Evolutionary conservation across 2,797 vertebrate species (phyloP), one percentile per base, ranked within the genome.

Genomic region (Onychomys arenicola): DNA sequence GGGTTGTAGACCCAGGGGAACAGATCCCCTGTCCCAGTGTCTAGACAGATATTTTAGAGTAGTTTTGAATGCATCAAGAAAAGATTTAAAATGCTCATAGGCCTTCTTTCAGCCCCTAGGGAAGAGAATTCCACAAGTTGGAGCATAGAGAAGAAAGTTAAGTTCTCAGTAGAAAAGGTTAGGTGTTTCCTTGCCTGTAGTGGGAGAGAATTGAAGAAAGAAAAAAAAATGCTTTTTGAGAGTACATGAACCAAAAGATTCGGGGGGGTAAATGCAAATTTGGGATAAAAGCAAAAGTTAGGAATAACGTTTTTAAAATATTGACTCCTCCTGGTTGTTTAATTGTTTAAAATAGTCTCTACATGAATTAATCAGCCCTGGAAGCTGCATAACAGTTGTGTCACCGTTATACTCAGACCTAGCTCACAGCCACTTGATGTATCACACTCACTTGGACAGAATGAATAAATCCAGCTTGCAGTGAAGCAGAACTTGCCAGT

Each of bases 391-490:
- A 95, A 40, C 73, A 73, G 55, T 71, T 91, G 73, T 73, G 73
- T 92, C 23, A 76, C 83, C 94, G 88, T 40, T 96, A 63, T 97
- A 84, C 90, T 89, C 95, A 89, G 91, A 96, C 65, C 89, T 69
- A 86, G 89, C 40, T 96, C 71, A 88, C 73, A 96, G 87, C 40
- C 92, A 69, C 67, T 94, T 97, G 94, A 96, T 96, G 46, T 69
- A 71, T 96, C 75, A 95, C 91, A 46, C 84, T 84, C 94, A 78
- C 90, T 95, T 96, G 91, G 84, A 97, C 96, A 93, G 94, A 76
- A 93, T 82, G 91, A 97, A 94, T 91, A 97, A 93, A 97, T 94
- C 91, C 93, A 96, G 96, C 90, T 97, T 97, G 96, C 94, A 95
- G 95, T 95, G 65, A 94, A 97, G 65, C 95, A 96, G 80, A 97